Percentiles rank a stretch among this genome's conserved stretches.
These are phyloP conservation scores for Xenus cinereus DNA, from an alignment of 2,113 vertebrate genomes.

Conservation along the genomic window DNA sequence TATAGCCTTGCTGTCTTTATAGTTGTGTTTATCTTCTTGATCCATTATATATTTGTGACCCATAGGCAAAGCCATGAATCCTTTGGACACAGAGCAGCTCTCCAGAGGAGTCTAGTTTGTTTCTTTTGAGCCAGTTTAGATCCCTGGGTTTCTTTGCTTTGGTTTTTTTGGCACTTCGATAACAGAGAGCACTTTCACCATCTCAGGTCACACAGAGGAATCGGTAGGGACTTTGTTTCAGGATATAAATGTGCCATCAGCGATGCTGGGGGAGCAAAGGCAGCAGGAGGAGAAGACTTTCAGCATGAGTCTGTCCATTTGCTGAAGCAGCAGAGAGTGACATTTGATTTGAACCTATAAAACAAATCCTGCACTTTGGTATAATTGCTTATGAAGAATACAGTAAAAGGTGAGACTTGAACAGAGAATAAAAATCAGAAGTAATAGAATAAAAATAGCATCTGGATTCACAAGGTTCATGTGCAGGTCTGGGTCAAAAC, in stretches of 20 bases:
- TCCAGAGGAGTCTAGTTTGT: background rate
- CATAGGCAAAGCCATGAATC: background rate
- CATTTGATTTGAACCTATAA: background rate
- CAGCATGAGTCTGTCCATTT: background rate
- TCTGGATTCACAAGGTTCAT: background rate
- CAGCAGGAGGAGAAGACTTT: background rate
- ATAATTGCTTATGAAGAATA: background rate
- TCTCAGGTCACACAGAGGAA: background rate
- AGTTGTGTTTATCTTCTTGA: background rate
- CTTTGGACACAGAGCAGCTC: background rate
- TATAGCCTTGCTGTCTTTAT: background rate
- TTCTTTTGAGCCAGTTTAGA: background rate
- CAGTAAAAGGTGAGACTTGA: background rate
- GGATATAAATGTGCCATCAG: rapidly evolving
- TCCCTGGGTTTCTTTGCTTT: background rate
- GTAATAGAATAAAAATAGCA: background rate
- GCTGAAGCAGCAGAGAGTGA: background rate
- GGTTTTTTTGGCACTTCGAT: background rate
- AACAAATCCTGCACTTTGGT: background rate
- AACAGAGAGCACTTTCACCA: background rate
- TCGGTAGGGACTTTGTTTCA: background rate
- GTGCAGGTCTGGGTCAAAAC: background rate
- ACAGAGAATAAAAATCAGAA: background rate
- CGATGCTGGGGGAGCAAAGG: background rate
- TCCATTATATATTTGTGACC: background rate